Percentiles rank a stretch among this genome's conserved stretches.
These are phyloP conservation scores for Aphaenogaster floridana DNA, from an alignment of 1,140 invertebrate species.

Conservation along the genomic window DNA sequence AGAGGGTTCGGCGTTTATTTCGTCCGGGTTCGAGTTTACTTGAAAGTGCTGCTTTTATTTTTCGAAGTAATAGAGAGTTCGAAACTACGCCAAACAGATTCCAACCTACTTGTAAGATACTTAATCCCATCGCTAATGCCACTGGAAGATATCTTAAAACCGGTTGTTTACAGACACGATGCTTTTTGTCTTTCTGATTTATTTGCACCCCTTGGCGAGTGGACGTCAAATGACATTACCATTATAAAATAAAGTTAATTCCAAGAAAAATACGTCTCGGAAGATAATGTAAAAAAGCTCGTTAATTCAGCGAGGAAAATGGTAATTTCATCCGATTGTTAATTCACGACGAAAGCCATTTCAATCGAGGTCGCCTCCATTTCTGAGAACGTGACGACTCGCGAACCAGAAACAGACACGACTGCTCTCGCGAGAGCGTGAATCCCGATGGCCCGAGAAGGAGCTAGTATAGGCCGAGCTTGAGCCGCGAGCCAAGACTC, in stretches of 20 bases:
- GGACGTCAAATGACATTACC: background rate
- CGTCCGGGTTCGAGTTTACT: too few species aligned
- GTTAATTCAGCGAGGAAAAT: background rate
- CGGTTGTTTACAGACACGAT: background rate
- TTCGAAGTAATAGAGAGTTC: too few species aligned
- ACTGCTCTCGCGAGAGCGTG: background rate
- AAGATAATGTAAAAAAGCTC: background rate
- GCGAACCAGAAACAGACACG: background rate
- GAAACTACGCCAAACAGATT: too few species aligned
- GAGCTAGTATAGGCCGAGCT: background rate
- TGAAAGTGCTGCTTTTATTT: too few species aligned
- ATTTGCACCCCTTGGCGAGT: background rate
- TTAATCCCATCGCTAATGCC: too few species aligned
- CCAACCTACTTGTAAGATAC: too few species aligned
- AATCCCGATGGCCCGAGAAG: background rate
- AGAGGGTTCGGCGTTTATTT: too few species aligned
- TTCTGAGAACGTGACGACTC: background rate
- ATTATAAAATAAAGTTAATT: background rate
- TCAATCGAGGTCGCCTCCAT: background rate
- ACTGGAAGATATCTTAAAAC: background rate
- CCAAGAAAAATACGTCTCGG: background rate
- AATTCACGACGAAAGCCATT: background rate
- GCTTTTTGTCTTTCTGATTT: background rate
- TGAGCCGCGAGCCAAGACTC: slow-evolving; percentile 28
- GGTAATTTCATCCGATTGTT: background rate